These are phyloP conservation scores for Xenopus petersii DNA, from an alignment of 2,797 vertebrate genomes.

Conservation along the genomic window DNA sequence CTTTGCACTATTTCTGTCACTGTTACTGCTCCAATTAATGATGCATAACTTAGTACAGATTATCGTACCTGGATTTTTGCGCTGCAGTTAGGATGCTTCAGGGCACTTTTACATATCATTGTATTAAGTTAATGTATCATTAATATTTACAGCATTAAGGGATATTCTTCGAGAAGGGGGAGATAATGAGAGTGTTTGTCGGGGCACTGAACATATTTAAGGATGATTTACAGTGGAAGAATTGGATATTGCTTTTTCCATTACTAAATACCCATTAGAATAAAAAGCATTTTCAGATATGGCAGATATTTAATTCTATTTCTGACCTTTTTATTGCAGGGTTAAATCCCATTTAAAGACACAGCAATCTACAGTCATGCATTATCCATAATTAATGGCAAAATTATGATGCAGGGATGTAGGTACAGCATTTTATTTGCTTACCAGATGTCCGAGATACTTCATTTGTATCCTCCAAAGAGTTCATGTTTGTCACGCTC, in stretches of 20 bases:
- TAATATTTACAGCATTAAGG: constrained; percentile 41
- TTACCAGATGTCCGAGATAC: no score
- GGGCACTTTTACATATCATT: constrained; percentile 24
- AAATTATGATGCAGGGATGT: background rate
- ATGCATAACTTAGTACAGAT: constrained; percentile 30
- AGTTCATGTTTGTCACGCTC: no score
- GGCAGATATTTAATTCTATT: constrained; percentile 16
- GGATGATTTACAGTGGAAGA: constrained; percentile 37
- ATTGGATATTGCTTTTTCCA: constrained; percentile 22
- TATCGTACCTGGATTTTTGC: constrained; percentile 35
- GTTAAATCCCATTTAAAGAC: constrained; percentile 13
- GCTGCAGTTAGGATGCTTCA: constrained; percentile 6
- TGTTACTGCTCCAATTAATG: constrained; percentile 39
- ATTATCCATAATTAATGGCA: background rate
- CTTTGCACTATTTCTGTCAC: constrained; percentile 26
- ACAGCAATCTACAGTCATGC: background rate
- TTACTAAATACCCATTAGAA: constrained; percentile 36
- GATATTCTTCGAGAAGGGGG: constrained; percentile 15
- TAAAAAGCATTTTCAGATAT: constrained; percentile 1
- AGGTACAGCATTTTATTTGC: background rate
- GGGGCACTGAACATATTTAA: constrained; percentile 27
- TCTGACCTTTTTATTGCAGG: constrained; percentile 26
- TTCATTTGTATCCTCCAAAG: no score
- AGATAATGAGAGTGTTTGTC: constrained; percentile 41
- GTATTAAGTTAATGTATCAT: constrained; percentile 38